Evolutionary conservation across 2,113 vertebrate species (phyloP), one percentile per base, ranked within the genome.

Genomic region (Falco punctatus): DNA sequence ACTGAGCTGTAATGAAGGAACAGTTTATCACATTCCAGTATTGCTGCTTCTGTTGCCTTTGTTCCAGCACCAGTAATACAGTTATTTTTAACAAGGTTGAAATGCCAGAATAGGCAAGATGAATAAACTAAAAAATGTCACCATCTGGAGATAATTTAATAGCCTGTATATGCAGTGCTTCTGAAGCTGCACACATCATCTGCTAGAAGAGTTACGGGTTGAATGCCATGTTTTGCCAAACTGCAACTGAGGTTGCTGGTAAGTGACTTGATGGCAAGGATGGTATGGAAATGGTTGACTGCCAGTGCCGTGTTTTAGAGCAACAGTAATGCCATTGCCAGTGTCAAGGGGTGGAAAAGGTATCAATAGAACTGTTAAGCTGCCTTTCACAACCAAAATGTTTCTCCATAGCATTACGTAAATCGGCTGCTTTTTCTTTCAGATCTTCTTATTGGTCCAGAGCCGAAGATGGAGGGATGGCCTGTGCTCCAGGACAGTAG

Each of bases 361-460:
- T 67, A 12, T 5, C 61, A 38, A 12, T 11, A 16, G 7, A 67
- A 14, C 20, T 72, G 18, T 67, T 69, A 22, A 9, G 9, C 27
- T 86, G 13, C n/a, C 30, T 81, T 0, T 59, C 44, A 54, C 79
- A 46, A 14, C 6, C 44, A 51, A 54, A 80, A 38, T 32, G 5
- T 23, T 91, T 90, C 58, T 35, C 81, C 26, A 5, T 46, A 42
- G 72, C 77, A 16, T 18, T 18, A 51, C 72, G 0, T 88, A 49
- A 96, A 28, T 73, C 67, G 51, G 46, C 30, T 90, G 77, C 77
- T 61, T 95, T 96, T 67, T 65, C 65, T 98, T 97, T 69, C 96
- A 99, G 99, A 99, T 99, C 95, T 98, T 99, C 92, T 97, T 99
- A 9, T 38, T 99, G 94, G 98, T 98, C 72, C 99, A 99, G 97